Evolutionary conservation across 2,797 vertebrate species (phyloP), one percentile per base, ranked within the genome.

Genomic region (Otolemur crassicaudatus): DNA sequence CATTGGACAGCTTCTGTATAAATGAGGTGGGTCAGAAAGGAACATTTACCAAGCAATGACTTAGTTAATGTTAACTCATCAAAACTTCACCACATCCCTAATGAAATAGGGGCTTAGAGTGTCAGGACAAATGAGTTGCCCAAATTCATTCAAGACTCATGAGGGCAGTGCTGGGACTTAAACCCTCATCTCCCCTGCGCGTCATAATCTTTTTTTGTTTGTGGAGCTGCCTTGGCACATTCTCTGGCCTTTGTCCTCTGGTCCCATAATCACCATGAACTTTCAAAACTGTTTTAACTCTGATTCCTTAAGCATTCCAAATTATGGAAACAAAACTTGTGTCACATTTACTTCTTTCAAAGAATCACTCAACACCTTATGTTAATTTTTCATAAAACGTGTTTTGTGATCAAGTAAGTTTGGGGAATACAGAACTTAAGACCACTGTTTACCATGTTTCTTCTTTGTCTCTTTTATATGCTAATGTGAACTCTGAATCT

Each of bases 271-370:
- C n/a, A 27, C n/a, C 56, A n/a, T 16, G 27, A 65, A n/a, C 65
- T 89, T 92, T 79, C 16, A 70, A 25, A 79, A 58, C 6, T 84
- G 77, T 43, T 34, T 85, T 72, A 81, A 49, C 7, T 73, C 53
- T n/a, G 63, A 81, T 61, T 72, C 40, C 69, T 91, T 63, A 86
- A 91, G 46, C 11, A 16, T 75, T 34, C 56, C 69, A 93, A 75
- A 53, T 20, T 56, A 90, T n/a, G 49, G 53, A 93, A 93, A 77
- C 20, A 29, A 56, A 96, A 94, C 23, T 80, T 61, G 61, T 49
- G 46, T 75, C 81, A 65, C 60, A 79, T 85, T 60, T 63, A 76
- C 53, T 80, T 86, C 13, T 93, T 93, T 96, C 37, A 63, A 53
- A 75, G 49, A 87, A 84, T 25, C n/a, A 56, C 7, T 58, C 22